These are phyloP conservation scores for Alcedo atthis DNA, from an alignment of 2,797 vertebrate species.

Conservation along the genomic window DNA sequence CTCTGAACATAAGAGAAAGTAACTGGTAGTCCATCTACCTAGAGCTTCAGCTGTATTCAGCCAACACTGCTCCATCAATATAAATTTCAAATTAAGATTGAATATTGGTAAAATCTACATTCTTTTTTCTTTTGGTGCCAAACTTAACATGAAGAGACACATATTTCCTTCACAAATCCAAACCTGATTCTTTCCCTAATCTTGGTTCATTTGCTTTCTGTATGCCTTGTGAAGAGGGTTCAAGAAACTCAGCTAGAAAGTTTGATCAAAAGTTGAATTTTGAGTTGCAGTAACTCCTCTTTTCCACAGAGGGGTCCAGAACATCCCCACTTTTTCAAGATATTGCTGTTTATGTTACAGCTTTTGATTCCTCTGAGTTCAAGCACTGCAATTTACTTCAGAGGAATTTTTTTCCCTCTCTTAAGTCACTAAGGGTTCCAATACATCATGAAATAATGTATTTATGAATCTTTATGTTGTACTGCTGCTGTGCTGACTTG, in stretches of 20 bases:
- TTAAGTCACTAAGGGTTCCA: not conserved
- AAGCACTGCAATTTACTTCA: not conserved
- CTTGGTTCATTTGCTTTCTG: not conserved
- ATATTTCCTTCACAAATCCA: not conserved
- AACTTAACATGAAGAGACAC: not conserved
- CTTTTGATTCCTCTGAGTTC: not conserved
- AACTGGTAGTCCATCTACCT: not conserved
- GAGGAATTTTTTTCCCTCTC: not conserved
- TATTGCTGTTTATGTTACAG: not conserved
- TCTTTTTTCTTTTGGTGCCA: not conserved
- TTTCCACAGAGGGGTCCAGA: not conserved
- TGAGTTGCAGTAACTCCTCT: not conserved
- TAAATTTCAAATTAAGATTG: not conserved
- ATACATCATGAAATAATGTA: not conserved
- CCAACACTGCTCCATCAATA: not conserved
- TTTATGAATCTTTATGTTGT: not conserved
- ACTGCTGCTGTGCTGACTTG: not conserved
- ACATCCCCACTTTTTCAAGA: not conserved
- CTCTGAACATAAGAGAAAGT: not conserved
- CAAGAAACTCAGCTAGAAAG: not conserved
- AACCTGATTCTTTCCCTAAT: not conserved
- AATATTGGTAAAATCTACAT: not conserved
- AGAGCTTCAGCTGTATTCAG: not conserved
- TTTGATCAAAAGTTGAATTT: not conserved
- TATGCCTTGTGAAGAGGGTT: not conserved